A percentile compares a stretch with the other conserved stretches of the same genome.
phyloP scores from a whole-genome alignment of 1,140 invertebrate genomes.

The Macrobrachium nipponense region DNA sequence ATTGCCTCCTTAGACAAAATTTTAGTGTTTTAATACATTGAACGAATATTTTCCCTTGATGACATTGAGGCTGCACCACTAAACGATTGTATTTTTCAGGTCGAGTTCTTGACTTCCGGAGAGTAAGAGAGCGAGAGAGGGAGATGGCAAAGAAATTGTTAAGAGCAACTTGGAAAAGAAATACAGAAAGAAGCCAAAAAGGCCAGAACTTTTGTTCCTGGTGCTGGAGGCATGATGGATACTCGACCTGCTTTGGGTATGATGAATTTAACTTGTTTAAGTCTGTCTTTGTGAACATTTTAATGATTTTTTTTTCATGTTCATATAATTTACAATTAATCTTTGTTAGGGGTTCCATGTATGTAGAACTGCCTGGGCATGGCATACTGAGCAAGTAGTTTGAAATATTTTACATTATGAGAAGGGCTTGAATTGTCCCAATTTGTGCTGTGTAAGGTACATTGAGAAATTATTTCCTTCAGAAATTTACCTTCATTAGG shows the following conservation, averaged over 20 bases:
- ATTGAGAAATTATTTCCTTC: too few relatives aligned
- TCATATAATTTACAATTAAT: neutral
- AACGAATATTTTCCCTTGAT: too few relatives aligned
- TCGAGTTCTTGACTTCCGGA: conserved; percentile 94
- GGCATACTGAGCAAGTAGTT: too few relatives aligned
- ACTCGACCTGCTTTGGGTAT: conserved; percentile 46
- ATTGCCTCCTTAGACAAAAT: too few relatives aligned
- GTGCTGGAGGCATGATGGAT: conserved; percentile 33
- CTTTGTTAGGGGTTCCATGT: too few relatives aligned
- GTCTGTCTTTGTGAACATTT: neutral
- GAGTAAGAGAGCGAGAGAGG: conserved; percentile 83
- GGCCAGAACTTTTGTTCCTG: conserved; percentile 60
- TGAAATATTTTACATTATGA: too few relatives aligned
- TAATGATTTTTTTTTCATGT: neutral
- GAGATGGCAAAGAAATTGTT: conserved; percentile 86
- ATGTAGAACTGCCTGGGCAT: too few relatives aligned
- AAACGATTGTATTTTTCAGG: conserved; percentile 68
- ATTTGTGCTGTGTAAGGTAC: too few relatives aligned
- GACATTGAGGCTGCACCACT: neutral
- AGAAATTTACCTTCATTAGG: too few relatives aligned
- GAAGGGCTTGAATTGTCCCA: too few relatives aligned
- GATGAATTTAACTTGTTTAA: conserved; percentile 8
- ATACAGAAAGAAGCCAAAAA: conserved; percentile 88
- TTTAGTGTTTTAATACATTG: too few relatives aligned
- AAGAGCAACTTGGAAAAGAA: conserved; percentile 93